Evolutionary conservation across 1,140 invertebrate species (phyloP), one percentile per base, ranked within the genome.

Genomic region (Drosophila persimilis): DNA sequence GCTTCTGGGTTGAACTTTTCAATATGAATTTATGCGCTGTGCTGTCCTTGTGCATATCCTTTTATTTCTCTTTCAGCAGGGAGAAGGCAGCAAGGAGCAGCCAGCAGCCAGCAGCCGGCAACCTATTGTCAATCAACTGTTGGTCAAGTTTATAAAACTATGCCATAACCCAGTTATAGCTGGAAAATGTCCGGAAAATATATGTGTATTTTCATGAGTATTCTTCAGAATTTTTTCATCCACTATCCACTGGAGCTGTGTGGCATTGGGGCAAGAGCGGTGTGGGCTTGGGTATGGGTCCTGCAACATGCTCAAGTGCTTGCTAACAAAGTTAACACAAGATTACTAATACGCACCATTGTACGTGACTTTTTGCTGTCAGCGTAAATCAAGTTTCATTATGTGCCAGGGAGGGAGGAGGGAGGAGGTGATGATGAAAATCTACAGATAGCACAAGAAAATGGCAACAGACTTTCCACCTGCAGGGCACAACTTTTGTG

Each of bases 321-420:
- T 81, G 69, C 81, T 86, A 81, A 86, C 81, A 81, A 85, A 86
- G 81, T 86, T 81, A 75, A 80, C 81, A 85, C 81, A 86, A 86
- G 77, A 85, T 85, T 85, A 77, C 81, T 85, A 86, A 85, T 85
- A 86, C 83, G 81, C 81, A 86, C 81, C 81, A 77, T 85, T 85
- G 81, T 81, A 85, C 81, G 81, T 85, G 81, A 85, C 81, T 86
- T 86, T 85, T 81, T 86, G 81, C 83, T 86, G 81, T 88, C 81
- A 85, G 81, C 81, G 35, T 85, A 81, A 85, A 85, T 85, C 81
- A 85, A 88, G 81, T 85, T 85, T 85, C 81, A 85, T 85, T 86
- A 85, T 85, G 81, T 85, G 81, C 61, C 63, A 77, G 66, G 59
- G 50, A 26, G 24, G 51, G 60, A 26, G 59, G 50, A 26, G 24